Evolutionary conservation across 2,113 vertebrate species (phyloP), one percentile per base, ranked within the genome.

Genomic region (Ellobius talpinus): DNA sequence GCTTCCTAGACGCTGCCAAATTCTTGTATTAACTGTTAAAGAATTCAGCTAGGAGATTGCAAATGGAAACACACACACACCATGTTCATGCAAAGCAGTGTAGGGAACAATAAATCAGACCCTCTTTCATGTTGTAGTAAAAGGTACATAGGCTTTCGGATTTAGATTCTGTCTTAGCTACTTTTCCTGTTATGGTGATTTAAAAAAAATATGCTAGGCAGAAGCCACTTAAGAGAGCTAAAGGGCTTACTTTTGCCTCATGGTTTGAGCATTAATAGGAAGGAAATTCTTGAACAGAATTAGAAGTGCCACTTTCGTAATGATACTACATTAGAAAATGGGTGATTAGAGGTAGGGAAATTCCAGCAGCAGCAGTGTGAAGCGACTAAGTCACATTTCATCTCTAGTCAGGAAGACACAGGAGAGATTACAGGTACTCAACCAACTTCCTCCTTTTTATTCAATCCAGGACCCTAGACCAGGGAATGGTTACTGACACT

Each of bases 1-100:
- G 61, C 72, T 96, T 86, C 84, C 96, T 98, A 98, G 95, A 97
- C 97, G 96, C 96, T 98, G 79, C 93, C 81, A 95, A 96, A 98
- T 96, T 97, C 91, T 98, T 98, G 93, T 97, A 90, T 82, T 96
- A 98, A 92, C 87, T 96, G 33, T 45, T 91, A 97, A 97, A 96
- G 96, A 97, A 94, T 92, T 33, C 79, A 81, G 77, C 68, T 89
- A 68, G 72, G 66, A 97, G 23, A 93, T 42, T 77, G 21, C 33
- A 92, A 65, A 79, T 77, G 36, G 3, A 82, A 31, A n/a, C 31
- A 79, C 47, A 79, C 50, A 79, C 31, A 79, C 42, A 45, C 73
- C 17, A 17, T 58, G 26, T 31, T 65, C 63, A 65, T 65, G 19
- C 26, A 89, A 65, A 86, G 33, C 26, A 21, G 10, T 65, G 2